Conservation (phyloP, 2,113 vertebrate species). For the Capricornis sumatraensis region DNA sequence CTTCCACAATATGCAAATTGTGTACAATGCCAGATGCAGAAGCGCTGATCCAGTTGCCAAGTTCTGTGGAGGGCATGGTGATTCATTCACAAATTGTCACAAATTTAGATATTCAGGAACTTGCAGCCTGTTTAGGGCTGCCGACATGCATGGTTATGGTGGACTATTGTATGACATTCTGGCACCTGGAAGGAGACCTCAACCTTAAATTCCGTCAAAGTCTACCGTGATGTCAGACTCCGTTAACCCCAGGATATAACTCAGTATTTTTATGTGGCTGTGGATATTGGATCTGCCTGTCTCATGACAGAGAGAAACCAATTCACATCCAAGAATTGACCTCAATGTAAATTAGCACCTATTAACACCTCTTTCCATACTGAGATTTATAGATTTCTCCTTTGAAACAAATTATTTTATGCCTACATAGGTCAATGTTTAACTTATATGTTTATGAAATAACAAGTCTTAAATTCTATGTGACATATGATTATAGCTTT, state of each 20-base stretch:
- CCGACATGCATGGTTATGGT: constrained; percentile 48
- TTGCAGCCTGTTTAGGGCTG: constrained; percentile 67
- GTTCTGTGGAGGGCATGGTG: constrained; percentile 61
- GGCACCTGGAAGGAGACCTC: constrained; percentile 34
- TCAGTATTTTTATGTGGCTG: constrained; percentile 7
- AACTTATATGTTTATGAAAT: constrained; percentile 16
- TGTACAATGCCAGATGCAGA: constrained; percentile 38
- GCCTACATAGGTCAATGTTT: background rate
- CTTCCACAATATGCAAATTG: constrained; percentile 51
- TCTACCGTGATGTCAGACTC: constrained; percentile 50
- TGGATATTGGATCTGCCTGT: constrained; percentile 17
- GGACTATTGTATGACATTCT: constrained; percentile 35
- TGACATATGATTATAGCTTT: background rate
- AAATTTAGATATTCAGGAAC: constrained; percentile 63
- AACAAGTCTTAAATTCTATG: background rate
- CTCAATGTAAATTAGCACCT: background rate
- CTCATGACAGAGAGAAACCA: background rate
- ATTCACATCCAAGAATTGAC: constrained; percentile 37
- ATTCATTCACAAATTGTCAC: constrained; percentile 72
- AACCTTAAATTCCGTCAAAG: constrained; percentile 53
- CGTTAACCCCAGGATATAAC: constrained; percentile 39
- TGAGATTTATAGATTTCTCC: constrained; percentile 1
- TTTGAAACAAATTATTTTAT: background rate
- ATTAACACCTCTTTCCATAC: background rate
- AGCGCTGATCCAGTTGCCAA: constrained; percentile 64